Evolutionary conservation across 2,888 invertebrate genomes (phyloP).

Genomic region (Mesodorylaimus sp.): DNA sequence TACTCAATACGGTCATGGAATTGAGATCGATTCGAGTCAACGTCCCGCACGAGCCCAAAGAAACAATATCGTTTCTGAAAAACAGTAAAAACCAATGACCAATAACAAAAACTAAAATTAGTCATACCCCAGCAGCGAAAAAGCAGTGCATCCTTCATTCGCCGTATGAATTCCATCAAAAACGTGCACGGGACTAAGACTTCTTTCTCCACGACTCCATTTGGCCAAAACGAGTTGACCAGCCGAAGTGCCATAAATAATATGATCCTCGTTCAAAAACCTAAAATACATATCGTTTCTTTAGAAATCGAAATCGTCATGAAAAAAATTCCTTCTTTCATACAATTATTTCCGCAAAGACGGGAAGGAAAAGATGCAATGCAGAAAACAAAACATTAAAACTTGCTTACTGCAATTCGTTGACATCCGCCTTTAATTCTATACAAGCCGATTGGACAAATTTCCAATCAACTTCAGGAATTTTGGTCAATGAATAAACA

Average conservation of each 20-base stretch:
- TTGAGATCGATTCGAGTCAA: neutral
- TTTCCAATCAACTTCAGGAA: neutral
- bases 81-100: no score
- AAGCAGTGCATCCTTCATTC: neutral
- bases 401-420: neutral
- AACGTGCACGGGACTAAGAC: no score
- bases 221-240: no score
- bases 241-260: neutral
- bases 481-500: neutral
- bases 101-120: neutral
- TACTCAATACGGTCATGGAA: no score
- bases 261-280: neutral
- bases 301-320: no score
- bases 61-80: neutral
- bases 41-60: neutral
- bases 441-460: neutral
- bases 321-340: no score
- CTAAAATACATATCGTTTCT: no score
- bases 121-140: neutral
- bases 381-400: neutral
- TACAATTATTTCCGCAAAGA: no score
- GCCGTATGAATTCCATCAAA: neutral
- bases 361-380: neutral
- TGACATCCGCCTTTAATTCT: neutral
- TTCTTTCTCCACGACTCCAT: no score